phyloP scores from a whole-genome alignment of 2,888 invertebrate genomes.

The Tenthredo notha region DNA sequence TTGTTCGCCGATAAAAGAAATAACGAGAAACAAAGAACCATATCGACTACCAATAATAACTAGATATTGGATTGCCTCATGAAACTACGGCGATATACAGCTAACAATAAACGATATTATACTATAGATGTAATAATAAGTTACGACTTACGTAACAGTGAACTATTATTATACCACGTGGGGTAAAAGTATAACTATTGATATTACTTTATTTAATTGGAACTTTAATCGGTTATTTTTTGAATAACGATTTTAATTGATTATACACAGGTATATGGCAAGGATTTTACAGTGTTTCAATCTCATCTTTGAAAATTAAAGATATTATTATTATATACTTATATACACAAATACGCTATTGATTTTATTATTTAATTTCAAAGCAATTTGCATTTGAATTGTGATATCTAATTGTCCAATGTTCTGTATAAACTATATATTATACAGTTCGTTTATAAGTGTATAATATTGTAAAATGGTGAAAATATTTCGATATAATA shows the following conservation, averaged over 20 bases:
- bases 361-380: constrained; percentile 21
- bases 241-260: background rate
- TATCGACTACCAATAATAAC: background rate
- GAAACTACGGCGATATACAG: background rate
- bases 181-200: background rate
- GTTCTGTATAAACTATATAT: constrained; percentile 6
- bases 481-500: background rate
- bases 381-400: constrained; percentile 43
- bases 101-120: background rate
- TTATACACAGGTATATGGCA: background rate
- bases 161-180: background rate
- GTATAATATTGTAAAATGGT: constrained; percentile 8
- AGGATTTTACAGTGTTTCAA: background rate
- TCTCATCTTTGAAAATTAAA: background rate
- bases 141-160: background rate
- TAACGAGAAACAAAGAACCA: background rate
- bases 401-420: constrained; percentile 43
- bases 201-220: background rate
- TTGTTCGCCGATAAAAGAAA: background rate
- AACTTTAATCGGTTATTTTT: background rate
- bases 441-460: background rate
- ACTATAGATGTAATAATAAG: background rate
- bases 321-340: constrained; percentile 7
- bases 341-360: background rate
- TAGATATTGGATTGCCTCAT: constrained; percentile 24